Percentiles rank a stretch among this genome's conserved stretches.
Conservation (phyloP, 2,888 invertebrate species). For the Eupithecia dodoneata region DNA sequence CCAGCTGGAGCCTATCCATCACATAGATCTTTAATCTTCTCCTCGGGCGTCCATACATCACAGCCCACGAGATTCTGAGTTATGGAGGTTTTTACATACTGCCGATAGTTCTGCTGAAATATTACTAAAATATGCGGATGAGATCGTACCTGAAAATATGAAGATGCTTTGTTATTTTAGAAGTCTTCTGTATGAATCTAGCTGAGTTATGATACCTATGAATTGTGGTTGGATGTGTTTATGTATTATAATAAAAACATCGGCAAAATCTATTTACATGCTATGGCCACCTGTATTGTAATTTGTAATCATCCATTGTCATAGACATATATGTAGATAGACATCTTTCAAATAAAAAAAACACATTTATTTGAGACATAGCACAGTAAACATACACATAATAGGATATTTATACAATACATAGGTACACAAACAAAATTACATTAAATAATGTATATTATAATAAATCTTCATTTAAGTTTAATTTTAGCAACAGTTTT, state of each 20-base stretch:
- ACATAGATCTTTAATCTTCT: conserved; percentile 36
- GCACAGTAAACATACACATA: too few relatives aligned
- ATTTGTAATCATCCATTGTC: too few relatives aligned
- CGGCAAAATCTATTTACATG: not conserved
- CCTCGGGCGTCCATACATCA: conserved; percentile 34
- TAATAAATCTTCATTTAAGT: too few relatives aligned
- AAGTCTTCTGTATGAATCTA: conserved; percentile 1
- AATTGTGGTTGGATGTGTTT: not conserved
- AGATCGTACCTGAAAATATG: conserved; percentile 18
- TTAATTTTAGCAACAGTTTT: too few relatives aligned
- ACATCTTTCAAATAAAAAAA: too few relatives aligned
- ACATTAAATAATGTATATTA: too few relatives aligned
- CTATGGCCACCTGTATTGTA: not conserved
- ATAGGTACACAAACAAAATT: too few relatives aligned
- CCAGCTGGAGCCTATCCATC: conserved; percentile 33
- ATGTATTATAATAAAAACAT: not conserved
- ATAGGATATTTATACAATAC: too few relatives aligned
- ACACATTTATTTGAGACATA: too few relatives aligned
- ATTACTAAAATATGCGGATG: conserved; percentile 31
- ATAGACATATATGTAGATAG: too few relatives aligned
- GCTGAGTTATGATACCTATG: not conserved
- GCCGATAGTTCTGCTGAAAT: conserved; percentile 29
- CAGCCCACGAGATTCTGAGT: conserved; percentile 33
- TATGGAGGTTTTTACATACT: conserved; percentile 26
- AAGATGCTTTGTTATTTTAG: not conserved